A percentile compares a stretch with the other conserved stretches of the same genome.
Evolutionary conservation across 2,888 invertebrate species (phyloP).

Genomic region (Polydrusus cervinus): DNA sequence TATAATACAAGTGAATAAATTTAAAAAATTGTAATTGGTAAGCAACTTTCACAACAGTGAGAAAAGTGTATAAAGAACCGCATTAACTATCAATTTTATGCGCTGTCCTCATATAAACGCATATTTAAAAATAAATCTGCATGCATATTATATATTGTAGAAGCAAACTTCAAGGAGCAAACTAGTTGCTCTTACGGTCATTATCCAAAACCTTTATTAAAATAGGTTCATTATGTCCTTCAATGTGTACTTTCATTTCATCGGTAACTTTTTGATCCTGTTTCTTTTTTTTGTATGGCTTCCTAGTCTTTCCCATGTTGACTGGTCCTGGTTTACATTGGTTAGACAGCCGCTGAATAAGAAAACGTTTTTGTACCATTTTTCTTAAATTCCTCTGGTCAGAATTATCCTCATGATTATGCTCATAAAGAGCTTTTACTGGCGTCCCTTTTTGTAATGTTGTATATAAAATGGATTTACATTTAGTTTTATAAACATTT

Average conservation of each 20-base stretch:
- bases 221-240: neutral
- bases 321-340: slow-evolving; percentile 19
- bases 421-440: slow-evolving; percentile 44
- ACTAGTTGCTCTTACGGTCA: too few relatives aligned
- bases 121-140: too few relatives aligned
- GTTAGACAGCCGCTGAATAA: neutral
- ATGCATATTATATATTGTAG: too few relatives aligned
- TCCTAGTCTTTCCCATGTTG: neutral
- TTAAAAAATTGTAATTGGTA: too few relatives aligned
- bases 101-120: too few relatives aligned
- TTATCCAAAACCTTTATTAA: neutral
- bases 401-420: slow-evolving; percentile 55
- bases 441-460: slow-evolving; percentile 47
- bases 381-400: neutral
- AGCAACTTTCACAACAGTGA: too few relatives aligned
- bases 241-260: too few relatives aligned
- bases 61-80: too few relatives aligned
- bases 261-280: neutral
- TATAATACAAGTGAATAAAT: too few relatives aligned
- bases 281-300: neutral
- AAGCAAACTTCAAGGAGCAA: too few relatives aligned
- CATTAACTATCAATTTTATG: too few relatives aligned
- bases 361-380: slow-evolving; percentile 21
- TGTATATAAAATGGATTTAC: slow-evolving; percentile 56
- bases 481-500: slow-evolving; percentile 53